Percentiles rank a stretch among this genome's conserved stretches.
Conservation (phyloP, 2,888 invertebrate species). For the Eutolmus rufibarbis region DNA sequence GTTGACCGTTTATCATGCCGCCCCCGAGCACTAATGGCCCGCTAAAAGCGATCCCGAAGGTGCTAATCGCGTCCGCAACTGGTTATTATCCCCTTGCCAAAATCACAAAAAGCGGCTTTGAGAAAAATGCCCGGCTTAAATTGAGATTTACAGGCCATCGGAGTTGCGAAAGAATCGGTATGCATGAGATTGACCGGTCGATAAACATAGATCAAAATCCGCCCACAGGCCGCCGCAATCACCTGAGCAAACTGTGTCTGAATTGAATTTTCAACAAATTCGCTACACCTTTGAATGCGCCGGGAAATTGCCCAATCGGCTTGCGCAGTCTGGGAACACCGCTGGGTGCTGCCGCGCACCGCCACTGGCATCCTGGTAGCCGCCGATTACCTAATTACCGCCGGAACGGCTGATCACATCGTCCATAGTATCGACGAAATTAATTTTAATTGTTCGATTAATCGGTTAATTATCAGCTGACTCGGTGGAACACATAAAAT, state of each 20-base stretch:
- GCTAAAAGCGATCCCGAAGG: not conserved
- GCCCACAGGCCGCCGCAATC: not conserved
- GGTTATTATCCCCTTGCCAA: conserved; percentile 3
- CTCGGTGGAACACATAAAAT: conserved; percentile 3
- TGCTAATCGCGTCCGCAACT: not conserved
- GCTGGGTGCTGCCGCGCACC: not conserved
- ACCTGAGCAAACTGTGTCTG: not conserved
- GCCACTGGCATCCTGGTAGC: not conserved
- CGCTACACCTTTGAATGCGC: conserved; percentile 2
- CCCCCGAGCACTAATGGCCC: not conserved
- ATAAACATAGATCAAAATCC: conserved; percentile 6
- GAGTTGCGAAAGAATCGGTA: not conserved
- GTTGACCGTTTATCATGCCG: conserved; percentile 1
- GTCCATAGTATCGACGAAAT: not conserved
- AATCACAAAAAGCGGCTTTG: not conserved
- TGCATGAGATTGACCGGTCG: conserved; percentile 21
- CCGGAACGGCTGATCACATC: not conserved
- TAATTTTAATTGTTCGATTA: conserved; percentile 44
- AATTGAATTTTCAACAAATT: conserved; percentile 20
- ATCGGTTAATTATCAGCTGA: conserved; percentile 40
- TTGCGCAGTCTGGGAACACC: not conserved
- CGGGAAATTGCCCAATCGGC: not conserved
- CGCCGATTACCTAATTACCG: conserved; percentile 3
- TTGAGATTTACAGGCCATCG: not conserved
- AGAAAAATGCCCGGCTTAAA: not conserved